Evolutionary conservation across 2,888 invertebrate species (phyloP).

Genomic region (Cryptocephalus moraei): DNA sequence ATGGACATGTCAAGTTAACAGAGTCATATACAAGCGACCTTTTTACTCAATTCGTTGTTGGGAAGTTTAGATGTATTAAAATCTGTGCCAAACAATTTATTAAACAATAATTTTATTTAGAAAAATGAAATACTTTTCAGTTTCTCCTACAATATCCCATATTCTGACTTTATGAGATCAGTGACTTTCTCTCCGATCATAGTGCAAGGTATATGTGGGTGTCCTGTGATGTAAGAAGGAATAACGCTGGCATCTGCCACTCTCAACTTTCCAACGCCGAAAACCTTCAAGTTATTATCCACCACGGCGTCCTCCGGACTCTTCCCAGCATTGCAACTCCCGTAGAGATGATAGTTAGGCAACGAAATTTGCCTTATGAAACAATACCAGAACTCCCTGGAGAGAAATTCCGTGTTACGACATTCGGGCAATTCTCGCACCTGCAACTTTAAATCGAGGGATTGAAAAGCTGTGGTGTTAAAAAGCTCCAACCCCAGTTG

Average conservation of each 20-base stretch:
- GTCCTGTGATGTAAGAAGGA: constrained; percentile 28
- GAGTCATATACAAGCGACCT: too few relatives aligned
- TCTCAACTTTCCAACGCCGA: constrained; percentile 46
- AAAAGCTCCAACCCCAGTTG: constrained; percentile 34
- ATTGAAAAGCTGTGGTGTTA: constrained; percentile 41
- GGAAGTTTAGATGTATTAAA: too few relatives aligned
- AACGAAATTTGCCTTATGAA: constrained; percentile 30
- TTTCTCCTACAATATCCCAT: too few relatives aligned
- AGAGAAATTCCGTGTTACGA: constrained; percentile 20
- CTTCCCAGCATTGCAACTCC: constrained; percentile 39
- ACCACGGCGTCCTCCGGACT: constrained; percentile 49
- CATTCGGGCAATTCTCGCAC: constrained; percentile 32
- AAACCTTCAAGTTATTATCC: constrained; percentile 47
- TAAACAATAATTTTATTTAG: background rate
- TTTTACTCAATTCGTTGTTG: too few relatives aligned
- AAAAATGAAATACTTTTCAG: background rate
- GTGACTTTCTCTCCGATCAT: constrained; percentile 2
- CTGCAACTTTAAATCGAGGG: constrained; percentile 36
- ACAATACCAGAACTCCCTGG: constrained; percentile 59
- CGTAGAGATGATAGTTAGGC: constrained; percentile 50
- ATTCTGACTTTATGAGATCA: background rate
- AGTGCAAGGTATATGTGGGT: background rate
- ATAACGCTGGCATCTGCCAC: constrained; percentile 57
- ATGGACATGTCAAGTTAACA: too few relatives aligned
- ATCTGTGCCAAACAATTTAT: too few relatives aligned